A percentile compares a stretch with the other conserved stretches of the same genome.
These are phyloP conservation scores for Hippocampus comes DNA, from an alignment of 2,113 vertebrate genomes.

Conservation along the genomic window DNA sequence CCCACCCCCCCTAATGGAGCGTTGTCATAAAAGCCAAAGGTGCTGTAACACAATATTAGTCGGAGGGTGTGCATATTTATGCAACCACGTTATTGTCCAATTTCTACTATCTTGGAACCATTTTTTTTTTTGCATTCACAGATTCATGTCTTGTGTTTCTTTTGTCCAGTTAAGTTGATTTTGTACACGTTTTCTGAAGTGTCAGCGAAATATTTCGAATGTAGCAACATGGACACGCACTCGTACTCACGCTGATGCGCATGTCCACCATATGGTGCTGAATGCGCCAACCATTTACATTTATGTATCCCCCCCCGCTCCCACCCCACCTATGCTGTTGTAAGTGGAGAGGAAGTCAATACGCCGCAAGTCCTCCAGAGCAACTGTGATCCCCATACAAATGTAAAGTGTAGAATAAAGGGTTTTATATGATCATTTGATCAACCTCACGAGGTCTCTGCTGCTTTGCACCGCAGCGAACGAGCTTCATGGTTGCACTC, in stretches of 20 bases:
- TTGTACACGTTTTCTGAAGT: not conserved
- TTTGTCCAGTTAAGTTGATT: not conserved
- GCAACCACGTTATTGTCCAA: too few relatives aligned
- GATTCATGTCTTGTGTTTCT: not conserved
- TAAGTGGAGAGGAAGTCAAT: constrained; percentile 59
- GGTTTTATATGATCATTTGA: not conserved
- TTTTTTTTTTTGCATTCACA: not conserved
- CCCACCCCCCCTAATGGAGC: too few relatives aligned
- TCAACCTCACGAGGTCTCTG: not conserved
- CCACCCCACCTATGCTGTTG: constrained; percentile 8
- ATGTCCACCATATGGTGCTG: constrained; percentile 31
- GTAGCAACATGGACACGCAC: not conserved
- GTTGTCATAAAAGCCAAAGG: too few relatives aligned
- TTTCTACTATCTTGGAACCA: too few relatives aligned
- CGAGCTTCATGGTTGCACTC: not conserved
- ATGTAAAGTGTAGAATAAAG: constrained; percentile 23
- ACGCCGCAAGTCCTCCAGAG: constrained; percentile 38
- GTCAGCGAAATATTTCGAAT: not conserved
- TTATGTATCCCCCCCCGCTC: constrained; percentile 14
- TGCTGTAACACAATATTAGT: too few relatives aligned
- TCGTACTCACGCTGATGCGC: not conserved
- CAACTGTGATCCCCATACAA: constrained; percentile 33
- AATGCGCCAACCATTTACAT: constrained; percentile 35
- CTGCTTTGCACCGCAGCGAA: not conserved
- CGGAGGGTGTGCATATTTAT: too few relatives aligned